These are phyloP conservation scores for Pseudocheirus occidentalis DNA, from an alignment of 2,797 vertebrate species.

Conservation along the genomic window DNA sequence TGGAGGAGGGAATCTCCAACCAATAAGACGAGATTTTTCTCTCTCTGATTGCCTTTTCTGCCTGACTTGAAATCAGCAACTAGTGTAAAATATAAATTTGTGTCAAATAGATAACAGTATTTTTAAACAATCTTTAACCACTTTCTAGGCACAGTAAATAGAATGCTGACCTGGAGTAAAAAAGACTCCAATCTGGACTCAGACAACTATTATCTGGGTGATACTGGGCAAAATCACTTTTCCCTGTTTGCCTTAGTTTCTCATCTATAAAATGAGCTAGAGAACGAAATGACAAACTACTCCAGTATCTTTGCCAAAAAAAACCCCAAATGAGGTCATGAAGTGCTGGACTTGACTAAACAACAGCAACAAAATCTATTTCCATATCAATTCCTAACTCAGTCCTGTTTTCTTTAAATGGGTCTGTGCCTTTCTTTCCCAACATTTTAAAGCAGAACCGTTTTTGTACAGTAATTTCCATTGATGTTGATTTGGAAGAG, in stretches of 20 bases:
- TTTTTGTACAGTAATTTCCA: not conserved
- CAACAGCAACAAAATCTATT: not conserved
- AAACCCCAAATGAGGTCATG: not conserved
- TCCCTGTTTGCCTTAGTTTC: not conserved
- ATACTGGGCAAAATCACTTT: not conserved
- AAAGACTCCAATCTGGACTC: not conserved
- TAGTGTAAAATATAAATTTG: not conserved
- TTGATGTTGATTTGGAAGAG: not conserved
- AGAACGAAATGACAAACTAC: not conserved
- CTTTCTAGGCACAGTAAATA: not conserved
- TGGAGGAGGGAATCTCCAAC: not conserved
- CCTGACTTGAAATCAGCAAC: not conserved
- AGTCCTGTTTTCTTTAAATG: not conserved
- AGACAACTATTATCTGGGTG: not conserved
- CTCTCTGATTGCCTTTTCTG: not conserved
- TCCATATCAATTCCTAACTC: not conserved
- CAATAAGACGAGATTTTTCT: not conserved
- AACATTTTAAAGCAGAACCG: not conserved
- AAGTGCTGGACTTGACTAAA: not conserved
- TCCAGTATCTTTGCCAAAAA: not conserved
- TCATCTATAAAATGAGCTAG: not conserved
- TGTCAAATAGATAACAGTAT: not conserved
- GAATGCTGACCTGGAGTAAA: not conserved
- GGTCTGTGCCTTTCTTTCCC: not conserved
- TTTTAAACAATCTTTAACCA: not conserved